Evolutionary conservation across 2,113 vertebrate genomes (phyloP).

Genomic region (Tyto alba): DNA sequence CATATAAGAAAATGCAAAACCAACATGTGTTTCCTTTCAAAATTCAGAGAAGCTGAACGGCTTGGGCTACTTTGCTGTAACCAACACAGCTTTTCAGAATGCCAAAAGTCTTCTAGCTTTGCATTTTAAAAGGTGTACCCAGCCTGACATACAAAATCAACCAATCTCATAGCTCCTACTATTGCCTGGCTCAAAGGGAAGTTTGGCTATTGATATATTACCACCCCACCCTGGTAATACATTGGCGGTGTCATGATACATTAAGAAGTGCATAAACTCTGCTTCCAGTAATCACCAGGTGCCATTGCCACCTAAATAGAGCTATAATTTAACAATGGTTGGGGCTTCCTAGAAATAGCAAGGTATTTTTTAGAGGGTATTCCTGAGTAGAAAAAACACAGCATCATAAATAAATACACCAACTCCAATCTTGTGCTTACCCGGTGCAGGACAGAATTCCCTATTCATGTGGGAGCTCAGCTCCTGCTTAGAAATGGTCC

Average conservation of each 20-base stretch:
- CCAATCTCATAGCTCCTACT: background rate
- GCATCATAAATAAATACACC: background rate
- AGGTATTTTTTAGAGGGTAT: background rate
- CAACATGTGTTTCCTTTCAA: background rate
- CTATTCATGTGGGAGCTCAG: background rate
- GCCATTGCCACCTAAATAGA: background rate
- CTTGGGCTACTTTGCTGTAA: background rate
- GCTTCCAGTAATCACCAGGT: background rate
- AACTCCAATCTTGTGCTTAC: background rate
- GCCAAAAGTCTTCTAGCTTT: background rate
- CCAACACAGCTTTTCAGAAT: background rate
- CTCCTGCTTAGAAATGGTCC: background rate
- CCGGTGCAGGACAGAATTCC: background rate
- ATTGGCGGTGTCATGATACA: background rate
- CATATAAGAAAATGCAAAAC: background rate
- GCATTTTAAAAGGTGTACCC: background rate
- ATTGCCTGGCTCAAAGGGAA: background rate
- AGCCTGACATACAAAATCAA: background rate
- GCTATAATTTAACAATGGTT: background rate
- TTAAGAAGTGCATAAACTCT: background rate
- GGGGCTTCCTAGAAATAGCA: background rate
- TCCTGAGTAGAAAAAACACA: background rate
- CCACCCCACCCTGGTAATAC: background rate
- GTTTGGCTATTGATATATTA: background rate
- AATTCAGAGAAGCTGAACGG: background rate